Base-by-base conservation (phyloP, 2,888 invertebrate species). In the Anodontia alba region DNA sequence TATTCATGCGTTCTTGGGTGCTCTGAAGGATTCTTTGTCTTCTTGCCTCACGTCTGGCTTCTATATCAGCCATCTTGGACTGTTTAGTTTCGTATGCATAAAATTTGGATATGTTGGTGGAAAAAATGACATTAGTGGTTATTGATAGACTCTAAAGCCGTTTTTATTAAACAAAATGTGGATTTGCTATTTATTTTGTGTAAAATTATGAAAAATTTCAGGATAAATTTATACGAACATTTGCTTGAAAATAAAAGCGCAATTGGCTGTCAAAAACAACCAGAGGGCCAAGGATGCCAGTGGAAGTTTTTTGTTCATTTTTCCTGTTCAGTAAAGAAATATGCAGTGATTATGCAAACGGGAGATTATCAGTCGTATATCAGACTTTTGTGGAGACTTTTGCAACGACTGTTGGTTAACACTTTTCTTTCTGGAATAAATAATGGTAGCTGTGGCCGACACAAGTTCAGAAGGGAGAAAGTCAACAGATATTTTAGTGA, bases 1-100 rank as follows among this genome's bases (percentile, higher is more conserved):
- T 81, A 62, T 89, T 90, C 87, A 92, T 87, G 36, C 92, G 87
- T 73, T 87, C 87, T 78, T 91, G 89, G 0, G 91, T 87, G 78
- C 90, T 89, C 76, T 90, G 86, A 2, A 90, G 78, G 46, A 92
- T 91, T 84, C 90, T 91, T 75, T 81, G 78, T 70, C 88, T 73
- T 54, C 92, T 79, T 26, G 90, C 90, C 81, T 91, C 91, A 26
- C 91, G 84, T 72, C 85, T 78, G 17, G 88, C 82, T 66, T 81
- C 90, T 7, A 82, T 10, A 51, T 88, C 89, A 8, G 90, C 89
- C 91, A 91, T 90, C 74, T 87, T 85, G 36, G 33, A 67, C 1
- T n/a, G n/a, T 67, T 33, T 62, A 67, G 67, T 67, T 67, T 70
- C 46, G 70, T 70, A 43, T 8, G 43, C 67, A 67, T 67, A 31